These are phyloP conservation scores for Tangachromis dhanisi DNA, from an alignment of 2,113 vertebrate genomes.

Conservation along the genomic window DNA sequence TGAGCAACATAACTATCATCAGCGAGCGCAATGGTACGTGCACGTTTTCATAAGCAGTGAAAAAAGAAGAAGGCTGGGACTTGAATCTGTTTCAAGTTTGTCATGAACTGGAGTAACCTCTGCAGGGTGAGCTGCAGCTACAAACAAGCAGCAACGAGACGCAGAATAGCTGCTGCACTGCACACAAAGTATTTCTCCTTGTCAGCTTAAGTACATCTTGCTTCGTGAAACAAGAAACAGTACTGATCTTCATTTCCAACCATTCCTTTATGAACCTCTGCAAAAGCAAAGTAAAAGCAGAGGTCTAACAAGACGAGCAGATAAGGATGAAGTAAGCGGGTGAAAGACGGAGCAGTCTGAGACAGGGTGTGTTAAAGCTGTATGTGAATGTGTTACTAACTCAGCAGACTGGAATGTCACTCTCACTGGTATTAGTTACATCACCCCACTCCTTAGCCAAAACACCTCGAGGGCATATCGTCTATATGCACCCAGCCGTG, in stretches of 20 bases:
- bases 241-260: background rate
- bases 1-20: background rate
- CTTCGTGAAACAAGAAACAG: background rate
- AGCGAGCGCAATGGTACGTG: background rate
- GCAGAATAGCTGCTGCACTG: background rate
- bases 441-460: background rate
- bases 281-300: background rate
- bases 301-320: background rate
- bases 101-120: constrained; percentile 18
- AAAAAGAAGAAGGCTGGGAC: background rate
- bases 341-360: background rate
- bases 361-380: background rate
- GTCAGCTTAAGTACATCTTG: background rate
- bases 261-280: background rate
- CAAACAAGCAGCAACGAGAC: background rate
- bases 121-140: background rate
- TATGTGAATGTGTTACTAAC: background rate
- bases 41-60: background rate
- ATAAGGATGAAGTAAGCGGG: background rate
- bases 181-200: background rate
- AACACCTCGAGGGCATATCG: background rate
- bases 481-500: background rate
- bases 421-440: constrained; percentile 17
- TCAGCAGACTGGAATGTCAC: constrained; percentile 9
- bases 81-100: background rate